These are phyloP conservation scores for Prostheceraeus crozeri DNA, from an alignment of 2,888 invertebrate genomes.

Conservation along the genomic window DNA sequence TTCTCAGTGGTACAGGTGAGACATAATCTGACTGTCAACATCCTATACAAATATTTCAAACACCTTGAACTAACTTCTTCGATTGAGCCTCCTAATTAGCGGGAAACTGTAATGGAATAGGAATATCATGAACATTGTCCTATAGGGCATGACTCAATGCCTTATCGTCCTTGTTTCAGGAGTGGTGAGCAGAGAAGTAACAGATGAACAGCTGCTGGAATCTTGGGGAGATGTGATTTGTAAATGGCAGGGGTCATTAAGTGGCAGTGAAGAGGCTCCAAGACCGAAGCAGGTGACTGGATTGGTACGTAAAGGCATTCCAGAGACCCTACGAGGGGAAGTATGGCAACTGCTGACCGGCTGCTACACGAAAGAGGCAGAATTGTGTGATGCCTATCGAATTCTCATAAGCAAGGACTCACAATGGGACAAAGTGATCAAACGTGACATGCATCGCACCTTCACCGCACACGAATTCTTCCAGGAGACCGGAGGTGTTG, in stretches of 20 bases:
- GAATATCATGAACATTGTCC: too few relatives aligned
- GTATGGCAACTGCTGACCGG: slow-evolving; percentile 92
- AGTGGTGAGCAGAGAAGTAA: slow-evolving; percentile 88
- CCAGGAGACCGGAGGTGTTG: slow-evolving; percentile 83
- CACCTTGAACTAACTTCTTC: too few relatives aligned
- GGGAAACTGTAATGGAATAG: too few relatives aligned
- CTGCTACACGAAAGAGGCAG: slow-evolving; percentile 46
- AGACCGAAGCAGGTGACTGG: slow-evolving; percentile 44
- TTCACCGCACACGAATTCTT: slow-evolving; percentile 98
- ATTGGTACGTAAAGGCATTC: slow-evolving; percentile 67
- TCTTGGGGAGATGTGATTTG: slow-evolving; percentile 20
- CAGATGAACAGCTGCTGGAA: slow-evolving; percentile 67
- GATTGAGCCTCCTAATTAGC: too few relatives aligned
- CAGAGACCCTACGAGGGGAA: slow-evolving; percentile 88
- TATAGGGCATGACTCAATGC: too few relatives aligned
- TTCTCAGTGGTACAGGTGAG: slow-evolving; percentile 67
- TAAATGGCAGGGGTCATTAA: slow-evolving; percentile 30
- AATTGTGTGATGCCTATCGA: slow-evolving; percentile 78
- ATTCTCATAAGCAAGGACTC: slow-evolving; percentile 82
- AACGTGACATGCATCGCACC: slow-evolving; percentile 90
- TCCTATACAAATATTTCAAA: too few relatives aligned
- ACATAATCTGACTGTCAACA: too few relatives aligned
- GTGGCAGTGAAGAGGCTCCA: not conserved
- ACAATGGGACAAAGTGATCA: slow-evolving; percentile 84
- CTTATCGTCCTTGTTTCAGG: too few relatives aligned